A percentile compares a stretch with the other conserved stretches of the same genome.
These are phyloP conservation scores for Myanophis thanlyinensis DNA, from an alignment of 2,113 vertebrate species.

Conservation along the genomic window DNA sequence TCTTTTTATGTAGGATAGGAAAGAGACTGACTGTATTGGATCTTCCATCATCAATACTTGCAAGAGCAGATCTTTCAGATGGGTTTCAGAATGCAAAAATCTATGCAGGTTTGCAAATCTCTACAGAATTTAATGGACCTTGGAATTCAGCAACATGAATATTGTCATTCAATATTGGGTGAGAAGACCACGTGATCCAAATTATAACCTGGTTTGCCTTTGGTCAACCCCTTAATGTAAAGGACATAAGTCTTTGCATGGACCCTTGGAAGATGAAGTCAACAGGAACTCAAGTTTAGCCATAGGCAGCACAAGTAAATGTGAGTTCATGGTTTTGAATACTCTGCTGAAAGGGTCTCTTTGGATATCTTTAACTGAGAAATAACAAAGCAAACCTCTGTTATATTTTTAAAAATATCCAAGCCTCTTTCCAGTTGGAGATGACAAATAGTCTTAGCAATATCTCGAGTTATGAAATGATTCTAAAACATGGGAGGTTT, in stretches of 20 bases:
- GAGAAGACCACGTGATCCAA: not conserved
- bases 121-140: not conserved
- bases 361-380: slow-evolving; percentile 60
- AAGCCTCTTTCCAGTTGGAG: slow-evolving; percentile 28
- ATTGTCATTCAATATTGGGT: not conserved
- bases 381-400: slow-evolving; percentile 65
- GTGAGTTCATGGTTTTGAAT: slow-evolving; percentile 18
- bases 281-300: slow-evolving; percentile 23
- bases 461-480: not conserved
- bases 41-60: not conserved
- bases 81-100: not conserved
- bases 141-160: not conserved
- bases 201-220: not conserved
- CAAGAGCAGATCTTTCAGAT: not conserved
- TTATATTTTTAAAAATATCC: slow-evolving; percentile 48
- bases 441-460: slow-evolving; percentile 1
- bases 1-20: not conserved
- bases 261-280: slow-evolving; percentile 33
- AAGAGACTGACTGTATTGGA: no score
- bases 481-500: slow-evolving; percentile 33
- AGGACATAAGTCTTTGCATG: slow-evolving; percentile 22
- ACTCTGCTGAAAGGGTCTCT: slow-evolving; percentile 30
- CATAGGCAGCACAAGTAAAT: slow-evolving; percentile 39
- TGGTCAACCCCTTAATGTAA: not conserved
- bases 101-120: not conserved